Conservation (phyloP, 2,113 vertebrate species). For the Barnardius zonarius region DNA sequence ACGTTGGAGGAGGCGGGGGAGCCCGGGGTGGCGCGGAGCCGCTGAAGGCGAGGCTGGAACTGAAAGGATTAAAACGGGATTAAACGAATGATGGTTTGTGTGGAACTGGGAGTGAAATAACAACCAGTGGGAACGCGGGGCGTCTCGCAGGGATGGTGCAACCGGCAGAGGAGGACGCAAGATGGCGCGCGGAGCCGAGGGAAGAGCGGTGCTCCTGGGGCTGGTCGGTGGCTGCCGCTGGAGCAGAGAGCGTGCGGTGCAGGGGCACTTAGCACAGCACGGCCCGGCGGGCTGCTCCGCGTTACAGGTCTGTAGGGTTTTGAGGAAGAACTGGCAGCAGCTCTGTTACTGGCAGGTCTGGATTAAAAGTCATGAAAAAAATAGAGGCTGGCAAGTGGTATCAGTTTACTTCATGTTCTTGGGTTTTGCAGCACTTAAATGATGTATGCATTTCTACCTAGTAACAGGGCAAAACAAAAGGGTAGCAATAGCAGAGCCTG, state of each 20-base stretch:
- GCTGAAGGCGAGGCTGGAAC: not conserved
- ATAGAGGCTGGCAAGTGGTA: not conserved
- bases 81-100: not conserved
- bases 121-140: not conserved
- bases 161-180: not conserved
- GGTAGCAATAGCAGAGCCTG: rapidly evolving
- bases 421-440: not conserved
- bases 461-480: not conserved
- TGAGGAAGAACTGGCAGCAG: slow-evolving; percentile 76
- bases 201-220: not conserved
- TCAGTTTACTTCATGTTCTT: not conserved
- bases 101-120: not conserved
- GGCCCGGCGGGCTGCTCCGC: slow-evolving; percentile 58
- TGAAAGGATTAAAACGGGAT: too few relatives aligned
- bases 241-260: too few relatives aligned
- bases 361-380: not conserved
- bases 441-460: too few relatives aligned
- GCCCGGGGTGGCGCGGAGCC: rapidly evolving
- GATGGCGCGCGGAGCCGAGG: not conserved
- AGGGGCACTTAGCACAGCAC: slow-evolving; percentile 73
- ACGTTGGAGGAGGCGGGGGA: not conserved
- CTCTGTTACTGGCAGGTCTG: not conserved
- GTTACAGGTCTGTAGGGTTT: rapidly evolving
- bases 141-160: not conserved
- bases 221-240: too few relatives aligned